Evolutionary conservation across 2,888 invertebrate species (phyloP).

Genomic region (Melolontha melolontha): DNA sequence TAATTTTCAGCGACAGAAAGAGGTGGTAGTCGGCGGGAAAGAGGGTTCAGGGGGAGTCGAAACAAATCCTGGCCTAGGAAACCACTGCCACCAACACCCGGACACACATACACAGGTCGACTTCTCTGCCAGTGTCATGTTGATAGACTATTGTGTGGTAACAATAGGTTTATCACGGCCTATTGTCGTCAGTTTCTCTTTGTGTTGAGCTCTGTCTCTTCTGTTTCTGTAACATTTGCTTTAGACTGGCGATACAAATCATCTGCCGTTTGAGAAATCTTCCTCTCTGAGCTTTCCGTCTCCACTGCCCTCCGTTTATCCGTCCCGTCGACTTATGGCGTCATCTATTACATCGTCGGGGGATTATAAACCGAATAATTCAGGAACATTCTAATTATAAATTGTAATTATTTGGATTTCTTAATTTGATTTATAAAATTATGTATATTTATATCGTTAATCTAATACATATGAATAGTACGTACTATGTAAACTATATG

Average conservation of each 20-base stretch:
- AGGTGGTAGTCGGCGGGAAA: conserved; percentile 28
- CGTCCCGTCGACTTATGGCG: conserved; percentile 19
- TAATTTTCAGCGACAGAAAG: conserved; percentile 37
- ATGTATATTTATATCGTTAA: no score
- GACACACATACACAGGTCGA: conserved; percentile 49
- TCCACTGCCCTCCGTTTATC: conserved; percentile 6
- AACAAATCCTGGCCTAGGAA: conserved; percentile 39
- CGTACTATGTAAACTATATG: no score
- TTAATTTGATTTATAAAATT: conserved; percentile 15
- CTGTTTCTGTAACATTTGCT: conserved; percentile 55
- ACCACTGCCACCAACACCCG: conserved; percentile 40
- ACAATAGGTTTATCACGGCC: conserved; percentile 64
- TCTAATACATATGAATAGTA: no score
- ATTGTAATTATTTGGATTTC: conserved; percentile 8
- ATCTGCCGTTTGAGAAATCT: conserved; percentile 49
- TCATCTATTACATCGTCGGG: conserved; percentile 25
- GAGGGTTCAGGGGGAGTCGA: conserved; percentile 30
- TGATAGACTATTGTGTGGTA: conserved; percentile 64
- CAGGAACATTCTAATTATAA: conserved; percentile 32
- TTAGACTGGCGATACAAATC: conserved; percentile 58
- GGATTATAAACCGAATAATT: conserved; percentile 42
- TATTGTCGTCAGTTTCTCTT: conserved; percentile 60
- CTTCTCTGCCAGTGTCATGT: conserved; percentile 61
- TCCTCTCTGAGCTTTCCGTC: conserved; percentile 20
- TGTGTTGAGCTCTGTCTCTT: conserved; percentile 57